Evolutionary conservation across 2,888 invertebrate species (phyloP), one percentile per base, ranked within the genome.

Genomic region (Penaeus monodon): DNA sequence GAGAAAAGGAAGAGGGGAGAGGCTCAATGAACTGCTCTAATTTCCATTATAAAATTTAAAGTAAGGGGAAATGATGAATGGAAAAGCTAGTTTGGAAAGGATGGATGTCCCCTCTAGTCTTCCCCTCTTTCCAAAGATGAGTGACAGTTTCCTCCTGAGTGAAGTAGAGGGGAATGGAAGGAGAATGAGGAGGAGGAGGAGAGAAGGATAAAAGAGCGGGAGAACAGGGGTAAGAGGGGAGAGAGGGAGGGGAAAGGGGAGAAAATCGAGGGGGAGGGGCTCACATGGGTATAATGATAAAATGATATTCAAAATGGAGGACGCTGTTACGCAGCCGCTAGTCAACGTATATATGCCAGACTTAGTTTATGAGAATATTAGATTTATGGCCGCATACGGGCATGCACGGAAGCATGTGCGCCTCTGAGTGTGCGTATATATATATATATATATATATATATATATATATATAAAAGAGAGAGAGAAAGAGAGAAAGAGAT

Each of bases 41-140:
- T 85, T 85, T 85, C 79, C 85, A 85, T 85, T 85, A 85, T 85
- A 85, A 85, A 85, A 85, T 85, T 74, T 74, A 85, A 85, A 85
- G 85, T 79, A 80, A 80, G 85, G 77, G 74, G 85, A 80, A 85
- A 85, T 85, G 85, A 80, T 85, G 85, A 85, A 85, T 85, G 85
- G 68, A 44, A 74, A 73, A 81, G 68, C 49, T 49, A 68, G 66
- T 38, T 49, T 65, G 24, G 44, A n/a, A 29, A 29, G 73, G 73
- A 29, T 27, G 73, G 29, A 27, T n/a, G 29, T 22, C 27, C 27
- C 27, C 73, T 38, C 29, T 12, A 29, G 33, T 27, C 33, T 27
- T 27, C 73, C 73, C 73, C 17, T 57, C 20, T 63, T 63, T 63
- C 77, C 77, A 17, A 57, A 27, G 22, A 27, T 77, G 77, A 77